Evolutionary conservation across 2,888 invertebrate species (phyloP).

Genomic region (Chloroclysta siterata): DNA sequence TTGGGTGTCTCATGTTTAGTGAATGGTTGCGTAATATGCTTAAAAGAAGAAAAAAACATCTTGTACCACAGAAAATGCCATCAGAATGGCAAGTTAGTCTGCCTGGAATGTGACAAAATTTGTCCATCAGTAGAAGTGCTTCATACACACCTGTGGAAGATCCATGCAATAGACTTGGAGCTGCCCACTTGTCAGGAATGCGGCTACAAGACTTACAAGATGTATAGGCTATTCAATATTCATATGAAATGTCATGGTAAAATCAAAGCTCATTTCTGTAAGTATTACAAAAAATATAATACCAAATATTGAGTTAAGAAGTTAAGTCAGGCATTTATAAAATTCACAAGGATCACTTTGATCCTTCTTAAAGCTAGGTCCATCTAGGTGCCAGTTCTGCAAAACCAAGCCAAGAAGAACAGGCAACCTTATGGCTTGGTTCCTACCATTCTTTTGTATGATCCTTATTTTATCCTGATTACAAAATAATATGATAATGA

Average conservation of each 20-base stretch:
- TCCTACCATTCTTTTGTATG: too few species aligned
- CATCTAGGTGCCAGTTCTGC: too few species aligned
- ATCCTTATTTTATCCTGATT: too few species aligned
- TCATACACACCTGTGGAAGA: conserved; percentile 92
- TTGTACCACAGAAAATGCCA: conserved; percentile 88
- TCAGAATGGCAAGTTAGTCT: conserved; percentile 75
- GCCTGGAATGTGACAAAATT: conserved; percentile 87
- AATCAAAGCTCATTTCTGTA: conserved; percentile 86
- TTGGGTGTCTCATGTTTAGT: conserved; percentile 76
- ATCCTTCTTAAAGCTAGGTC: too few species aligned
- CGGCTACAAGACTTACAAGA: conserved; percentile 89
- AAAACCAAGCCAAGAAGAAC: too few species aligned
- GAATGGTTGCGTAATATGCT: conserved; percentile 82
- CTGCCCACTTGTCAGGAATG: conserved; percentile 91
- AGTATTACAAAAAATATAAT: conserved; percentile 42
- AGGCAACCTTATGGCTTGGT: too few species aligned
- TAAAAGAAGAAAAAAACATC: conserved; percentile 85
- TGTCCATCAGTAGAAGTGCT: conserved; percentile 87
- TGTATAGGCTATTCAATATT: conserved; percentile 88
- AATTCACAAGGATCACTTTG: too few species aligned
- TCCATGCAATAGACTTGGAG: conserved; percentile 91
- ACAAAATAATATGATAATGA: too few species aligned
- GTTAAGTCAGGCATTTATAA: too few species aligned
- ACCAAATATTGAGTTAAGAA: neutral
- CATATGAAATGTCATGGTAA: conserved; percentile 91